Evolutionary conservation across 2,113 vertebrate species (phyloP).

Genomic region (Apodemus speciosus): DNA sequence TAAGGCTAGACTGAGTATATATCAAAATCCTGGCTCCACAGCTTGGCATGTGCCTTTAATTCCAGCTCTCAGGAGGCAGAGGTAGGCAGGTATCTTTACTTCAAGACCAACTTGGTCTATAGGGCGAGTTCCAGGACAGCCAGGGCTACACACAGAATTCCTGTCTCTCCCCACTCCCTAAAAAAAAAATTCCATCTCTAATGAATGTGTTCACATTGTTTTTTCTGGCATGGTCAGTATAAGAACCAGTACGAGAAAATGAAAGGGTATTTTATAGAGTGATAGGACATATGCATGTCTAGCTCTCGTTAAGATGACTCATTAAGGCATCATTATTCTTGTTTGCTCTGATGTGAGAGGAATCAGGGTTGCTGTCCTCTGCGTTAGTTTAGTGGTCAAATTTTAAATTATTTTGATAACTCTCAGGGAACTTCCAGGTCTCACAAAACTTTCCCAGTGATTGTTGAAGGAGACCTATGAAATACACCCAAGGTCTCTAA

Average conservation of each 20-base stretch:
- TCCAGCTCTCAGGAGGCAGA: neutral
- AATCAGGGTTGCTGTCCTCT: neutral
- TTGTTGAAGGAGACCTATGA: conserved; percentile 42
- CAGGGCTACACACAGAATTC: neutral
- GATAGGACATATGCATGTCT: neutral
- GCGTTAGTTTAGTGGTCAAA: neutral
- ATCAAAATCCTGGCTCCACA: neutral
- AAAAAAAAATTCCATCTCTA: neutral
- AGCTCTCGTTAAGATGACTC: neutral
- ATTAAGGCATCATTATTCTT: conserved; percentile 9
- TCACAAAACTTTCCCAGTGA: conserved; percentile 37
- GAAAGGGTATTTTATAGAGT: neutral
- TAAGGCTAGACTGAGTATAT: neutral
- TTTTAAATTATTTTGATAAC: conserved; percentile 60
- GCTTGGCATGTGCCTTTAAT: too few relatives aligned
- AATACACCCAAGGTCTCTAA: conserved; percentile 39
- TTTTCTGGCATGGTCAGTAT: conserved; percentile 41
- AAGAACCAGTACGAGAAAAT: conserved; percentile 35
- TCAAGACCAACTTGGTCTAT: neutral
- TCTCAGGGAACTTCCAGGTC: conserved; percentile 38
- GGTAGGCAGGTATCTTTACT: neutral
- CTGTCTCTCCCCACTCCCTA: neutral
- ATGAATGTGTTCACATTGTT: conserved; percentile 17
- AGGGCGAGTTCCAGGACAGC: neutral
- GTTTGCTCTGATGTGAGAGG: neutral